Base-by-base conservation (phyloP, 2,113 vertebrate genomes). In the Castor canadensis region DNA sequence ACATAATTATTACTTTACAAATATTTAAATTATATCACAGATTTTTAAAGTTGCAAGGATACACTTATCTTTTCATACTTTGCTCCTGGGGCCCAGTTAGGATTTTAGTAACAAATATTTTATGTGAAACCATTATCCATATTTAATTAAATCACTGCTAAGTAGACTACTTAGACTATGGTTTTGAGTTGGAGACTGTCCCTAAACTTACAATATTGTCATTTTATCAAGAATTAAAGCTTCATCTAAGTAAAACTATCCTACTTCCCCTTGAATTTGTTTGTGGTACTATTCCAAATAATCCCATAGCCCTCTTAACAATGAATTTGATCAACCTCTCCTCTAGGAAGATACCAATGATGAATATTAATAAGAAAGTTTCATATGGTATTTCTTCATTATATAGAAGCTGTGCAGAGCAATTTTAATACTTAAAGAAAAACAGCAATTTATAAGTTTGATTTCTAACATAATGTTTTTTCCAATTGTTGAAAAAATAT, bases 51-150 rank as follows among this genome's bases (percentile, higher is more conserved):
- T 72, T 84, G 30, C 2, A 82, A 90, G 49, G 9, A 43, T 22
- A 88, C 9, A 85, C 3, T n/a, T 49, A 32, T 81, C 79, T 93
- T 77, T 95, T 90, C 95, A 76, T 62, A 82, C 47, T 82, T 93
- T 92, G 67, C 22, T 95, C 80, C 16, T 67, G 15, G 75, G 56
- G 11, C 38, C 73, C 43, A 32, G 28, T 58, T 47, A 67, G n/a
- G n/a, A 79, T 72, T 92, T 95, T 60, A 96, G 32, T 89, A 91
- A 89, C 62, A 86, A 85, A 88, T 91, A 87, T 45, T 94, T 96
- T 83, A 84, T 85, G 35, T 84, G 60, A 75, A 76, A 73, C 80
- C 43, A 85, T 81, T 85, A 92, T 83, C 58, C 43, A 84, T 45
- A 85, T 69, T 93, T 72, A 87, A 95, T 95, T 81, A 96, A 87